Evolutionary conservation across 2,113 vertebrate genomes (phyloP).

Genomic region (Opisthocomus hoazin): DNA sequence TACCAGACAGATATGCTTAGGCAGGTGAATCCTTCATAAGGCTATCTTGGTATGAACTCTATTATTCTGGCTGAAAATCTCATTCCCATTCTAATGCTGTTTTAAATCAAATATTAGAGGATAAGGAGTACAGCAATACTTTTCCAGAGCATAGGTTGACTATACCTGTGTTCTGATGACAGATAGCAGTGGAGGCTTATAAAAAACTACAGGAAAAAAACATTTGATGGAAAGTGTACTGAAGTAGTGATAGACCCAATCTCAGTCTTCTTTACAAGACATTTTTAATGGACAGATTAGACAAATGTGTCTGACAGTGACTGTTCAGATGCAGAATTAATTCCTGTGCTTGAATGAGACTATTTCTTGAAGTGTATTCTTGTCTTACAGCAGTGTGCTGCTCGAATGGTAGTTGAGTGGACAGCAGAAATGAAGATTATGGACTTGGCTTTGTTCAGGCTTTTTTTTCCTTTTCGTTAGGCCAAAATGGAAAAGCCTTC

Average conservation of each 20-base stretch:
- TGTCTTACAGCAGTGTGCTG: neutral
- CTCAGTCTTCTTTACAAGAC: neutral
- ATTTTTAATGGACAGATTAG: neutral
- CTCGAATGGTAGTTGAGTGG: neutral
- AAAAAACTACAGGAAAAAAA: neutral
- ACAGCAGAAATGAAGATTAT: neutral
- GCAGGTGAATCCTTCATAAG: neutral
- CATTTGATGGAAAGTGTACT: neutral
- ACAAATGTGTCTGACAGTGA: neutral
- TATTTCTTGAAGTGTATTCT: neutral
- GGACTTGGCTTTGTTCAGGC: neutral
- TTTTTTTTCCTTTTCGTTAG: neutral
- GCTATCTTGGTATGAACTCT: neutral
- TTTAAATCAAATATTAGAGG: constrained; percentile 1
- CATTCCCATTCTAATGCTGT: neutral
- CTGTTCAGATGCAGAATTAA: neutral
- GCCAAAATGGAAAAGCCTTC: neutral
- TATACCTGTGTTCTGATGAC: neutral
- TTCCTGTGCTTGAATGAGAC: neutral
- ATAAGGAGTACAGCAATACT: neutral
- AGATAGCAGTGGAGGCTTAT: neutral
- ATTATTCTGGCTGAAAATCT: neutral
- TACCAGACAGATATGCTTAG: neutral
- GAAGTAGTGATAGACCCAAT: neutral
- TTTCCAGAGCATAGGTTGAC: neutral